phyloP scores from a whole-genome alignment of 2,113 vertebrate species.

The Prolemur simus region DNA sequence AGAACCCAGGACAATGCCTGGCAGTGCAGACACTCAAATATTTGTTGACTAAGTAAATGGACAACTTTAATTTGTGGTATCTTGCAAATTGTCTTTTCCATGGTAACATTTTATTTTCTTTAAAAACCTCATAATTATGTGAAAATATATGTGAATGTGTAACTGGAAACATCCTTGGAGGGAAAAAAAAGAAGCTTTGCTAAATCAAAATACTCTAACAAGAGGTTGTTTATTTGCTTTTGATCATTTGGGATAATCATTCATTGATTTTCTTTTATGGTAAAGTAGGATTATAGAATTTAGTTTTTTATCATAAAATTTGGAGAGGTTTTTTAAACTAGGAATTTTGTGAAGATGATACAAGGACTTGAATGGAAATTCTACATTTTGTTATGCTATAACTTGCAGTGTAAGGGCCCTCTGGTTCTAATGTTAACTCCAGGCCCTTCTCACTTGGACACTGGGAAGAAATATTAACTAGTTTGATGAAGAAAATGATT shows the following conservation, averaged over 20 bases:
- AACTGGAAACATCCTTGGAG: not conserved
- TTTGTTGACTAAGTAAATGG: not conserved
- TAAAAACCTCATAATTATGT: not conserved
- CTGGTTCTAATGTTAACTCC: not conserved
- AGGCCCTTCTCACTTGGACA: not conserved
- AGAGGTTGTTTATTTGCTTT: not conserved
- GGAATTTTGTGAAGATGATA: not conserved
- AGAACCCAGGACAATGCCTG: not conserved
- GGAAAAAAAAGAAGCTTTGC: not conserved
- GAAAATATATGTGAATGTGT: not conserved
- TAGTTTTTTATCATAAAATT: not conserved
- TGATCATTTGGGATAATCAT: not conserved
- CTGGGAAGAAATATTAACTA: not conserved
- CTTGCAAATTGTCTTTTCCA: not conserved
- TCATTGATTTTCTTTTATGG: not conserved
- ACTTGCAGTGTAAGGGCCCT: not conserved
- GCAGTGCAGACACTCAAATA: not conserved
- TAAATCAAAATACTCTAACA: not conserved
- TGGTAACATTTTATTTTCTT: not conserved
- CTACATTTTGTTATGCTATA: not conserved
- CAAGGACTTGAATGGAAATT: not conserved
- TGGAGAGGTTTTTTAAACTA: conserved; percentile 1
- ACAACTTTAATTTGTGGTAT: not conserved
- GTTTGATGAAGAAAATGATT: not conserved
- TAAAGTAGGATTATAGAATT: not conserved